Evolutionary conservation across 2,797 vertebrate species (phyloP).

Genomic region (Mus minutoides): DNA sequence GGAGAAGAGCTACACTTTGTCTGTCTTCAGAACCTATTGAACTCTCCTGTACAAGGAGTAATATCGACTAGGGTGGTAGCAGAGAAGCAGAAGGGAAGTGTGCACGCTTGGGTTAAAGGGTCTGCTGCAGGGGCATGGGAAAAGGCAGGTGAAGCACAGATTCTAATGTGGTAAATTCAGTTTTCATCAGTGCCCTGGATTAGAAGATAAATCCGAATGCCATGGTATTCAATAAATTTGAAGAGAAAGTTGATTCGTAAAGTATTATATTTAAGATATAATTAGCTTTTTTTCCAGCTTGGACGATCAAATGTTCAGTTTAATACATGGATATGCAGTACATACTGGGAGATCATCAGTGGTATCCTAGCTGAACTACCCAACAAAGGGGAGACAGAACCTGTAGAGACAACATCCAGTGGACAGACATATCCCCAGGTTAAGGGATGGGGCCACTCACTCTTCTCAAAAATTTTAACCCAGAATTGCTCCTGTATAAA

Average conservation of each 20-base stretch:
- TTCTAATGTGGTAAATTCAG: background rate
- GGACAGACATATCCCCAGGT: too few relatives aligned
- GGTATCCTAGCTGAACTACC: too few relatives aligned
- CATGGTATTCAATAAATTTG: background rate
- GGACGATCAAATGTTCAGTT: background rate
- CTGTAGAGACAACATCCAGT: too few relatives aligned
- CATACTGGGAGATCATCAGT: background rate
- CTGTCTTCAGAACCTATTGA: background rate
- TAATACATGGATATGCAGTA: background rate
- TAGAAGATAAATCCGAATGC: background rate
- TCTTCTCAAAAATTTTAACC: too few relatives aligned
- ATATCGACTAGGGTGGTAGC: background rate
- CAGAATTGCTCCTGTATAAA: too few relatives aligned
- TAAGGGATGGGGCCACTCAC: too few relatives aligned
- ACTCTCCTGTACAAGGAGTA: background rate
- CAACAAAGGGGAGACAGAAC: too few relatives aligned
- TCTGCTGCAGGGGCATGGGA: background rate
- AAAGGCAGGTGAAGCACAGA: background rate
- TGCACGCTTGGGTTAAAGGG: background rate
- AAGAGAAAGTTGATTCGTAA: background rate
- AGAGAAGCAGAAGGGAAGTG: background rate
- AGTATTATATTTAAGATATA: background rate
- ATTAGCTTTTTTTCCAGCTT: background rate
- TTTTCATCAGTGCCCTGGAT: background rate
- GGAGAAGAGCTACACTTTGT: background rate